phyloP scores from a whole-genome alignment of 2,797 vertebrate genomes.

The Notolepis coatsorum region DNA sequence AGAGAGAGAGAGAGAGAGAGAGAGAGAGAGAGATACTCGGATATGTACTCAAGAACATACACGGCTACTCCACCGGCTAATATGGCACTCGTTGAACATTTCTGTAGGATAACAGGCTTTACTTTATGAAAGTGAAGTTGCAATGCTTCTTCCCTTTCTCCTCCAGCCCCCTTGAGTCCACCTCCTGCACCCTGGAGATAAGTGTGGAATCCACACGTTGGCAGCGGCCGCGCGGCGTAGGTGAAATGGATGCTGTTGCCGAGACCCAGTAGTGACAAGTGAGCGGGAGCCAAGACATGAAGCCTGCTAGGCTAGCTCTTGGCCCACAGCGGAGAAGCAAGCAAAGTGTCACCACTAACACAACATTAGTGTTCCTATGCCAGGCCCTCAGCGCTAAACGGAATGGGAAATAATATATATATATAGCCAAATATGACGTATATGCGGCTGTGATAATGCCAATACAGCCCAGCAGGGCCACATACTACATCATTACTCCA shows the following conservation, averaged over 20 bases:
- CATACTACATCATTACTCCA: constrained; percentile 40
- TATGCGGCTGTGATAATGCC: constrained; percentile 29
- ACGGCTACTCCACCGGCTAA: constrained; percentile 63
- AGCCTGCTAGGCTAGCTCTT: constrained; percentile 33
- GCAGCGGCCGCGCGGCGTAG: constrained; percentile 43
- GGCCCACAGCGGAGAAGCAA: not conserved
- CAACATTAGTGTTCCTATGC: constrained; percentile 39
- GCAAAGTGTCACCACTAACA: constrained; percentile 26
- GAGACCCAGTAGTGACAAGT: constrained; percentile 22
- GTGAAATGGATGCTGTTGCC: constrained; percentile 59
- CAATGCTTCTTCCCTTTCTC: constrained; percentile 46
- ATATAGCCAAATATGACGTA: constrained; percentile 44
- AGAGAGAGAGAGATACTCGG: constrained; percentile 53
- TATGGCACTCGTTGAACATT: constrained; percentile 52
- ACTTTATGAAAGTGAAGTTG: constrained; percentile 38
- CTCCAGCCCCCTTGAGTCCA: constrained; percentile 51
- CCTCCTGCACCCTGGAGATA: constrained; percentile 73
- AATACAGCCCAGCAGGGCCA: constrained; percentile 42
- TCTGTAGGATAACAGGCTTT: constrained; percentile 36
- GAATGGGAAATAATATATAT: too few relatives aligned
- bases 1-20: constrained; percentile 25
- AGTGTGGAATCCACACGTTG: constrained; percentile 61
- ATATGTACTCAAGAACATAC: constrained; percentile 69
- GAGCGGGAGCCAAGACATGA: constrained; percentile 34
- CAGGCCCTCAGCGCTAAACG: constrained; percentile 24